A percentile compares a stretch with the other conserved stretches of the same genome.
Evolutionary conservation across 2,888 invertebrate genomes (phyloP).

Genomic region (Troilus luridus): DNA sequence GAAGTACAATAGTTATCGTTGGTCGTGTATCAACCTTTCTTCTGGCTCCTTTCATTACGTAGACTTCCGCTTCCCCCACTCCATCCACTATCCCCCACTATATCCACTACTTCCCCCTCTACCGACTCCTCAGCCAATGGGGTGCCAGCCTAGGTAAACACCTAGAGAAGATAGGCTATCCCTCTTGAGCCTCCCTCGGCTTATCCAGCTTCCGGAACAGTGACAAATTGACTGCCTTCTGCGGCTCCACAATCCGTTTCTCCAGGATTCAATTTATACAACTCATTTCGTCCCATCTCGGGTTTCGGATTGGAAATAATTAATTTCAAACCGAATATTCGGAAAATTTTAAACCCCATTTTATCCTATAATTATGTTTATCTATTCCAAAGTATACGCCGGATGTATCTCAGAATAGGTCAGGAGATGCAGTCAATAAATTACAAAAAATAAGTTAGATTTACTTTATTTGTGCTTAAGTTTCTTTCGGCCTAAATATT

Average conservation of each 20-base stretch:
- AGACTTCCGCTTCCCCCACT: background rate
- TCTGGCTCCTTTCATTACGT: conserved; percentile 1
- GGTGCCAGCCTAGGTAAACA: conserved; percentile 24
- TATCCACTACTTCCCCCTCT: background rate
- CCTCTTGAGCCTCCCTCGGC: background rate
- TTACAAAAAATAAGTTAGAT: no score
- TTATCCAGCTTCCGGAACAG: background rate
- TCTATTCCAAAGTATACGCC: no score
- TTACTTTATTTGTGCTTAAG: no score
- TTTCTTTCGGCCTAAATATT: no score
- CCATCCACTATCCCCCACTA: background rate
- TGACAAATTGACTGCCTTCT: conserved; percentile 21
- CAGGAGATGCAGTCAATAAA: no score
- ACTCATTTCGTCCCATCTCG: background rate
- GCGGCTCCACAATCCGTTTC: background rate
- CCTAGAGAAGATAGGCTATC: conserved; percentile 21
- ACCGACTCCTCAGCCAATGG: background rate
- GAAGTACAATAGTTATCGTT: background rate
- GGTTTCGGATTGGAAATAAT: background rate
- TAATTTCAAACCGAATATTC: background rate
- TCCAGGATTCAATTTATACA: conserved; percentile 4
- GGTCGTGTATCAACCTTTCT: conserved; percentile 25
- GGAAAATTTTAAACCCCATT: no score
- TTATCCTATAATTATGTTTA: no score
- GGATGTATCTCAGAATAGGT: no score